These are phyloP conservation scores for Oscheius sp. DNA, from an alignment of 1,140 invertebrate species.

Conservation along the genomic window DNA sequence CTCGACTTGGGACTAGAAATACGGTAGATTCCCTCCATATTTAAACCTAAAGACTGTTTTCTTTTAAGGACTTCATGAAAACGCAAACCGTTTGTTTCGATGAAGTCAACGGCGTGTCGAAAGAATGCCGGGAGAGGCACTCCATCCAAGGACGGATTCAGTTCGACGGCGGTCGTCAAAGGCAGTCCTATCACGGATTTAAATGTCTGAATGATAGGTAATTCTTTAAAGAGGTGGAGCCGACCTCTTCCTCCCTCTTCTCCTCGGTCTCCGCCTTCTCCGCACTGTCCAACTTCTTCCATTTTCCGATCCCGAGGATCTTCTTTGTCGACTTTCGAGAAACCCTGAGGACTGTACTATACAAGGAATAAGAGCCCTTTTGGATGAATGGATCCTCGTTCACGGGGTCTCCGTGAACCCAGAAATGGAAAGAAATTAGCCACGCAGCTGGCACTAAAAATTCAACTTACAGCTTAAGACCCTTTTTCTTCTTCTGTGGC, in stretches of 20 bases:
- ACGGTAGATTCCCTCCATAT: conserved; percentile 39
- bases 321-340: conserved; percentile 13
- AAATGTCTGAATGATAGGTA: not conserved
- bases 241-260: not conserved
- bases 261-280: not conserved
- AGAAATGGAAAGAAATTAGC: too few relatives aligned
- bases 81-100: conserved; percentile 27
- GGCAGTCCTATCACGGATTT: conserved; percentile 16
- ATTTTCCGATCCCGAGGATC: conserved; percentile 10
- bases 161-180: conserved; percentile 1
- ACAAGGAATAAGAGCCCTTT: not conserved
- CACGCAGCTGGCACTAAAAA: too few relatives aligned
- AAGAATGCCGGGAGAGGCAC: conserved; percentile 34
- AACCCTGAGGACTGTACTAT: not conserved
- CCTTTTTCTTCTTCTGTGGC: conserved; percentile 5
- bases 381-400: too few relatives aligned
- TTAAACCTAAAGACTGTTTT: conserved; percentile 1
- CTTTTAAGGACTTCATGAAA: not conserved
- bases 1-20: conserved; percentile 29
- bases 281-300: conserved; percentile 11
- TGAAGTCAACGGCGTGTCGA: conserved; percentile 25
- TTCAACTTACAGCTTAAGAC: not conserved
- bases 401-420: too few relatives aligned
- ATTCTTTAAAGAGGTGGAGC: too few relatives aligned
- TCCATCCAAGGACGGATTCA: conserved; percentile 35